Conservation (phyloP, 2,113 vertebrate species). For the Pelvicachromis taeniatus region DNA sequence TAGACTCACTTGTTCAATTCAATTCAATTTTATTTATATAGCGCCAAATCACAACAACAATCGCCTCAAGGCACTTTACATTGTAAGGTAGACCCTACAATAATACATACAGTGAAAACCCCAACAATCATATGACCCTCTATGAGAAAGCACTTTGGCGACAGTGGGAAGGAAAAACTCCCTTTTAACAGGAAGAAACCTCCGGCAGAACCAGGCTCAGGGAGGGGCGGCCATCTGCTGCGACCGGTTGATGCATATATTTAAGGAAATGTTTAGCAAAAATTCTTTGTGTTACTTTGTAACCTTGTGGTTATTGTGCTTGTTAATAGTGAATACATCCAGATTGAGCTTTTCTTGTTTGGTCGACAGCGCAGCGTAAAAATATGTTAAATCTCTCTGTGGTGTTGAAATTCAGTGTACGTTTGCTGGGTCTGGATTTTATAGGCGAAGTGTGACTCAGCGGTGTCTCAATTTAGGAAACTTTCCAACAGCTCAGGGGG, state of each 20-base stretch:
- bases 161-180: too few relatives aligned
- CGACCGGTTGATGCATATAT: not conserved
- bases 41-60: too few relatives aligned
- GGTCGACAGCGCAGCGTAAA: not conserved
- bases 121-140: too few relatives aligned
- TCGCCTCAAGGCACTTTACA: too few relatives aligned
- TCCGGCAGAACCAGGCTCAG: too few relatives aligned
- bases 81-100: too few relatives aligned
- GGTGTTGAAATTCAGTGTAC: not conserved
- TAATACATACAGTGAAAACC: too few relatives aligned
- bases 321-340: not conserved
- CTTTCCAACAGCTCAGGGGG: constrained; percentile 2
- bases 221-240: too few relatives aligned
- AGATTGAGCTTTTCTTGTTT: not conserved
- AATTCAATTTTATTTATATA: too few relatives aligned
- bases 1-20: too few relatives aligned
- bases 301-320: not conserved
- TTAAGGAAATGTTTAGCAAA: not conserved
- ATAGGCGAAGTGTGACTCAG: not conserved
- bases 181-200: too few relatives aligned
- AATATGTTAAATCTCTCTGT: not conserved
- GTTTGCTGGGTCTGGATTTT: not conserved
- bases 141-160: too few relatives aligned
- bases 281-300: not conserved
- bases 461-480: constrained; percentile 11